These are phyloP conservation scores for Lordiphosa andalusiaca DNA, from an alignment of 2,888 invertebrate species.

Conservation along the genomic window DNA sequence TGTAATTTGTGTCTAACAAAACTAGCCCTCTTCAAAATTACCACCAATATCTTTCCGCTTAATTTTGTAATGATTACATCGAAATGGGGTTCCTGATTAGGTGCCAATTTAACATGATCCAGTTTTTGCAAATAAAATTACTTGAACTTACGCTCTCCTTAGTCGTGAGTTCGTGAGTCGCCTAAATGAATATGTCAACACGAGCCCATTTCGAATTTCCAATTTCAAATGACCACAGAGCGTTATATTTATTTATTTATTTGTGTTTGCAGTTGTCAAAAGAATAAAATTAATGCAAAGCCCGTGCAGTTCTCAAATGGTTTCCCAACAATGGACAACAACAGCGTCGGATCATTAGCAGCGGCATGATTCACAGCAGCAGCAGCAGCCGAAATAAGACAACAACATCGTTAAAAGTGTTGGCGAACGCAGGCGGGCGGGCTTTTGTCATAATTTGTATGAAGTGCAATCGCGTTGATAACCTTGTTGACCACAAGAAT, in stretches of 20 bases:
- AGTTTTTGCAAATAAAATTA: no score
- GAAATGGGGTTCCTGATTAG: no score
- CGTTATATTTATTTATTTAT: slow-evolving; percentile 60
- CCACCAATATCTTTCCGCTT: no score
- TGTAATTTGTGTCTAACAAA: no score
- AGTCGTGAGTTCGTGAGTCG: not conserved
- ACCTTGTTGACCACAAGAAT: slow-evolving; percentile 72
- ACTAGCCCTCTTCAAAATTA: no score
- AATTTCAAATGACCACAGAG: slow-evolving; percentile 15
- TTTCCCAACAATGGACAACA: slow-evolving; percentile 59
- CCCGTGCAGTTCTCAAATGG: slow-evolving; percentile 46
- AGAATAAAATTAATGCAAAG: slow-evolving; percentile 31
- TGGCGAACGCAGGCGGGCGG: slow-evolving; percentile 1
- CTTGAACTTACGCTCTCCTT: no score
- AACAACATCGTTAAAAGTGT: not conserved
- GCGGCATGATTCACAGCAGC: slow-evolving; percentile 61
- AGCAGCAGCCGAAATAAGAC: slow-evolving; percentile 6
- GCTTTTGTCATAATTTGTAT: slow-evolving; percentile 36
- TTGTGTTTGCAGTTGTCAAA: slow-evolving; percentile 53
- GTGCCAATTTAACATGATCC: no score
- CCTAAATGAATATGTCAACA: not conserved
- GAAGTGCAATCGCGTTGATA: slow-evolving; percentile 48
- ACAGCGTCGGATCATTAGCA: slow-evolving; percentile 55
- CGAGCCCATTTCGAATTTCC: slow-evolving; percentile 6
- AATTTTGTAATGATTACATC: no score